These are phyloP conservation scores for Drosophila quinaria DNA, from an alignment of 2,888 invertebrate genomes.

Conservation along the genomic window DNA sequence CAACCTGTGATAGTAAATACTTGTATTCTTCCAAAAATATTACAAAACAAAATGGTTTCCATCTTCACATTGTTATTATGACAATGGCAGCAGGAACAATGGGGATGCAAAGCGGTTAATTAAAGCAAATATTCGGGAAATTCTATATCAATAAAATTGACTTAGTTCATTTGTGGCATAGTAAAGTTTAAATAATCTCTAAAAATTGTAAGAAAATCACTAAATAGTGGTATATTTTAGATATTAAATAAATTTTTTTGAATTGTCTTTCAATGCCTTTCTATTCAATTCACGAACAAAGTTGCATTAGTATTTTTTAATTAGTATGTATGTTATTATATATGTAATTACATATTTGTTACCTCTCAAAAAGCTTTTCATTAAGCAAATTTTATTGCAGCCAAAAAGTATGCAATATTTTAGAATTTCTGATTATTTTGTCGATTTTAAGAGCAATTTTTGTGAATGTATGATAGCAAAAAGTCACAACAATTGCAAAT, in stretches of 20 bases:
- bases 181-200: not conserved
- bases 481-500: not conserved
- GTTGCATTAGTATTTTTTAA: too few relatives aligned
- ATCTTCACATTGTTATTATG: not conserved
- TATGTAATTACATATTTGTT: not conserved
- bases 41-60: conserved; percentile 10
- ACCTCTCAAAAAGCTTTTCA: not conserved
- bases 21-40: not conserved
- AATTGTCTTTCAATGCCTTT: too few relatives aligned
- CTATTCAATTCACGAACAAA: too few relatives aligned
- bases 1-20: conserved; percentile 27
- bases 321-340: too few relatives aligned
- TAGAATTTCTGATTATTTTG: conserved; percentile 13
- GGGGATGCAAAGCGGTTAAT: not conserved
- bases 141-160: not conserved
- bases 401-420: conserved; percentile 49
- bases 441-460: not conserved
- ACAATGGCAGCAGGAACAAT: not conserved
- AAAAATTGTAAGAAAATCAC: not conserved
- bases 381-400: conserved; percentile 8
- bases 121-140: conserved; percentile 11
- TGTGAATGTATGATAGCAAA: conserved; percentile 6
- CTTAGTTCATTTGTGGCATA: not conserved
- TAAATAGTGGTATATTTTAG: too few relatives aligned
- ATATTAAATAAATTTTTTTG: too few relatives aligned